Evolutionary conservation across 2,113 vertebrate genomes (phyloP).

Genomic region (Pimephales promelas): DNA sequence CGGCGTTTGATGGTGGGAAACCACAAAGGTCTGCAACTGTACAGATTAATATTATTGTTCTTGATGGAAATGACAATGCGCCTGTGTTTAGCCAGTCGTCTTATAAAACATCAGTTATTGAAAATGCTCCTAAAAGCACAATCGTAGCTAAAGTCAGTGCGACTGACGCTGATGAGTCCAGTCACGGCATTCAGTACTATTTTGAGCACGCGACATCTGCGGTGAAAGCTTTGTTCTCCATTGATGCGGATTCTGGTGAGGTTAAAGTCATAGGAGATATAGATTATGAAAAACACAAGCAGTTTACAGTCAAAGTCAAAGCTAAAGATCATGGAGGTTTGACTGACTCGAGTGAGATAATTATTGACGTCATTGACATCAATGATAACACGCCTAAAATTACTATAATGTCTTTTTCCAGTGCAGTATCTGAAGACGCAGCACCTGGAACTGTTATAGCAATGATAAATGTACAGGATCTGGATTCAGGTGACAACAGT

Average conservation of each 20-base stretch:
- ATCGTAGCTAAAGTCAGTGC: slow-evolving; percentile 66
- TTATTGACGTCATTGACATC: slow-evolving; percentile 77
- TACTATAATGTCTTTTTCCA: slow-evolving; percentile 73
- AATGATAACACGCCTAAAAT: slow-evolving; percentile 76
- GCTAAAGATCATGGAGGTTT: slow-evolving; percentile 80
- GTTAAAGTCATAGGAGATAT: slow-evolving; percentile 69
- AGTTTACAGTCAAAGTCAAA: slow-evolving; percentile 74
- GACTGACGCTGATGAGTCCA: slow-evolving; percentile 70
- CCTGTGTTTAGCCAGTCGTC: slow-evolving; percentile 69
- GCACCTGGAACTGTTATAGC: slow-evolving; percentile 70
- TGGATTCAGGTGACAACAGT: slow-evolving; percentile 74
- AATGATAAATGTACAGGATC: slow-evolving; percentile 78
- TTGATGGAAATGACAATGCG: slow-evolving; percentile 76
- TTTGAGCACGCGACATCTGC: slow-evolving; percentile 64
- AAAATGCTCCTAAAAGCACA: slow-evolving; percentile 66
- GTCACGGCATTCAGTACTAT: slow-evolving; percentile 66
- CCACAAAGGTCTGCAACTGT: slow-evolving; percentile 72
- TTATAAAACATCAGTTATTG: slow-evolving; percentile 65
- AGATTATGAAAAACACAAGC: slow-evolving; percentile 80
- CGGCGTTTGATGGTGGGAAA: slow-evolving; percentile 74
- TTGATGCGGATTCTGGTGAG: slow-evolving; percentile 74
- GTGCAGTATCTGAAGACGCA: slow-evolving; percentile 71
- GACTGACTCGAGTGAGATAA: slow-evolving; percentile 72
- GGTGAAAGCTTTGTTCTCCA: slow-evolving; percentile 64
- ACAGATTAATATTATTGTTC: slow-evolving; percentile 70